A percentile compares a stretch with the other conserved stretches of the same genome.
Evolutionary conservation across 2,888 invertebrate species (phyloP).

Genomic region (Polylopha cassiicola): DNA sequence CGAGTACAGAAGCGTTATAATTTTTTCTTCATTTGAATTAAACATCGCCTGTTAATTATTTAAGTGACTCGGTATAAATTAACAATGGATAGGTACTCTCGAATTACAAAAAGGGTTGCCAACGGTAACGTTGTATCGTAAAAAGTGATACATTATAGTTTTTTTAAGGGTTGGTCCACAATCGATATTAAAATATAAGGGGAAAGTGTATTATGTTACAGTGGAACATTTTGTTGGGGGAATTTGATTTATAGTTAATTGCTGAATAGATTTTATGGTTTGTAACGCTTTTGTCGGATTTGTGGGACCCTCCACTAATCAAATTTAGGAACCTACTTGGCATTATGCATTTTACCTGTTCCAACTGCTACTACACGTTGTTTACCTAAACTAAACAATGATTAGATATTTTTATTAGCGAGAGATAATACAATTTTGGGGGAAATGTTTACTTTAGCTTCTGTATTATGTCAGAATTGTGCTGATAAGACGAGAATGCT

Average conservation of each 20-base stretch:
- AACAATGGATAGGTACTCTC: no score
- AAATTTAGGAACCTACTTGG: no score
- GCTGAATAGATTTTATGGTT: conserved; percentile 53
- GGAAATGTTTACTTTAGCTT: conserved; percentile 29
- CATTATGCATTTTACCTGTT: no score
- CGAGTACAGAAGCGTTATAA: conserved; percentile 2
- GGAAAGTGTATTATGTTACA: conserved; percentile 20
- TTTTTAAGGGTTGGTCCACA: conserved; percentile 16
- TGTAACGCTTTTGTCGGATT: conserved; percentile 46
- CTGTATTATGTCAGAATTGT: conserved; percentile 22
- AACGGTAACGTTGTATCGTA: conserved; percentile 1
- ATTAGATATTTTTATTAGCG: conserved; percentile 23
- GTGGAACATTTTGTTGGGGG: conserved; percentile 35
- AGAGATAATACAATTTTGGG: conserved; percentile 18
- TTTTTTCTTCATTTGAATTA: conserved; percentile 1
- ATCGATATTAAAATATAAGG: conserved; percentile 23
- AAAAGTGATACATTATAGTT: conserved; percentile 4
- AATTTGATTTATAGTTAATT: conserved; percentile 41
- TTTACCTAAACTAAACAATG: conserved; percentile 21
- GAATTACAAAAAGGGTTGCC: conserved; percentile 1
- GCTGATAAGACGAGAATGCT: no score
- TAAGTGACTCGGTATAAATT: no score
- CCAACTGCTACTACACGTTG: conserved; percentile 7
- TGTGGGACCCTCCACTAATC: conserved; percentile 6
- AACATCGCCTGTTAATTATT: background rate